Evolutionary conservation across 2,888 invertebrate genomes (phyloP).

Genomic region (Keiferia lycopersicella): DNA sequence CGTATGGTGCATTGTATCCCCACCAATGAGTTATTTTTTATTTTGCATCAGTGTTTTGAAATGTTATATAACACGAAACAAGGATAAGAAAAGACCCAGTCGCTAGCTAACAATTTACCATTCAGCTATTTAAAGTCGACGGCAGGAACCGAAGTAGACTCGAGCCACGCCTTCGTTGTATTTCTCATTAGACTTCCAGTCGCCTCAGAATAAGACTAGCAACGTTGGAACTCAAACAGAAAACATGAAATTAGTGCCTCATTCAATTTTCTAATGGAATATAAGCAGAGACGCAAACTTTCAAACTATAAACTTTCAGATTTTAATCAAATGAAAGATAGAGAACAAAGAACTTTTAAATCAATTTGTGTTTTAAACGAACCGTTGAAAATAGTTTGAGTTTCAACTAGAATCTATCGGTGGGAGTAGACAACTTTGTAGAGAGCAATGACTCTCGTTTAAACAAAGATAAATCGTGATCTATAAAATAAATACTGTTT

Average conservation of each 20-base stretch:
- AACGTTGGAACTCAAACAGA: slow-evolving; percentile 14
- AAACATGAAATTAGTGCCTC: slow-evolving; percentile 12
- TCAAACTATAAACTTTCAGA: slow-evolving; percentile 4
- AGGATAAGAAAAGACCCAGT: background rate
- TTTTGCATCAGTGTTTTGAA: no score
- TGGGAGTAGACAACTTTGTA: background rate
- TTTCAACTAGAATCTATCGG: background rate
- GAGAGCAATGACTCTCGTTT: background rate
- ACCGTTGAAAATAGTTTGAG: slow-evolving; percentile 16
- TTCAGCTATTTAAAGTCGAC: background rate
- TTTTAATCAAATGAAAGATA: slow-evolving; percentile 14
- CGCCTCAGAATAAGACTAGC: slow-evolving; percentile 5
- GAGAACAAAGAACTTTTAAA: slow-evolving; percentile 11
- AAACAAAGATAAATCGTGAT: background rate
- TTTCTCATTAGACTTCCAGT: background rate
- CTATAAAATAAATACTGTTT: background rate
- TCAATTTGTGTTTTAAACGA: background rate
- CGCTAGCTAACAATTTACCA: background rate
- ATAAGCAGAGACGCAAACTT: background rate
- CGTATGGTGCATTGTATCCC: no score
- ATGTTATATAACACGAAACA: no score
- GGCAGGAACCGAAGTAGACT: slow-evolving; percentile 16
- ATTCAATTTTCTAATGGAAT: slow-evolving; percentile 14
- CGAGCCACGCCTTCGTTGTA: slow-evolving; percentile 8
- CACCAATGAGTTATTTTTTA: no score